Base-by-base conservation (phyloP, 2,113 vertebrate species). In the Rutilus rutilus region DNA sequence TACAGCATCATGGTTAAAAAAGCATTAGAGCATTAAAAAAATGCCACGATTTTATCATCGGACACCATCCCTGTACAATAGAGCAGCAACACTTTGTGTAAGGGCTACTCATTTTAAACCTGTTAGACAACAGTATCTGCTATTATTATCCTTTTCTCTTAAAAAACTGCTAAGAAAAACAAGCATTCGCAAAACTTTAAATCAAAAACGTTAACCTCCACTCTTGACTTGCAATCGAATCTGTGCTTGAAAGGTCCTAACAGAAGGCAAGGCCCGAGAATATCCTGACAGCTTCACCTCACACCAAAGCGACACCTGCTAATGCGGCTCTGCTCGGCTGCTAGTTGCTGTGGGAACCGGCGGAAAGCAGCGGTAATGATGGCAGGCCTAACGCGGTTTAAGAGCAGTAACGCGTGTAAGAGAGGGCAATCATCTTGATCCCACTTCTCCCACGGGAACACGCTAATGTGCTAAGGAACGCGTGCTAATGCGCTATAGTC, bases 321-420 rank as follows among this genome's bases (percentile, higher is more conserved):
- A 85, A 85, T 64, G 78, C 79, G 52, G 80, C 84, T 78, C 62
- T 7, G 65, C 82, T 85, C 52, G 91, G 92, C 91, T 90, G 92
- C 88, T 90, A 89, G 92, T 93, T 92, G 92, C 94, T 92, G 92
- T 91, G 92, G 93, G 92, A 93, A 92, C 91, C 88, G 89, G 87
- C 89, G 93, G 91, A 92, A 93, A 94, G 93, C 93, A 94, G 93
- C 93, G 93, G 92, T 95, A 94, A 95, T 95, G 94, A 95, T 94
- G 92, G 94, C 94, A 95, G 94, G 93, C 95, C 92, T 92, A 94
- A 95, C 93, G 90, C 92, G 91, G 92, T 90, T 91, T 93, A 94
- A 92, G 92, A 93, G 94, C 95, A 95, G 91, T 94, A 95, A 95
- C 93, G 92, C 91, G 92, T 93, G 92, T 94, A 93, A 92, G 90